Percentiles rank a stretch among this genome's conserved stretches.
Evolutionary conservation across 2,113 vertebrate genomes (phyloP).

Genomic region (Microcebus tavaratra): DNA sequence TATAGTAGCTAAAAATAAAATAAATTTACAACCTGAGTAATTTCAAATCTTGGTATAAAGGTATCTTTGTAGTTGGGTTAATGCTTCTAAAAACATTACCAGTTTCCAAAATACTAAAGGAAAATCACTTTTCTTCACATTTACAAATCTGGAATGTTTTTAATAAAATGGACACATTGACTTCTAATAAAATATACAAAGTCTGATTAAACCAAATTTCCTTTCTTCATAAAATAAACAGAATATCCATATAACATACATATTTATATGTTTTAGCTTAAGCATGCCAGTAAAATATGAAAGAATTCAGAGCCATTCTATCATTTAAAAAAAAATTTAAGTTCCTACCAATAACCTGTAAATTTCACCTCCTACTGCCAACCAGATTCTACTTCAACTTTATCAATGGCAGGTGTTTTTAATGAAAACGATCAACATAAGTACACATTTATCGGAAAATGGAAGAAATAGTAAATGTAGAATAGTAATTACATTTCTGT

Average conservation of each 20-base stretch:
- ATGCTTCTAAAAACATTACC: background rate
- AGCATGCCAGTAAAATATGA: background rate
- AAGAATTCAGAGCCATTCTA: constrained; percentile 36
- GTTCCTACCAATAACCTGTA: constrained; percentile 25
- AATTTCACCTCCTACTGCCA: background rate
- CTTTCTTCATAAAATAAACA: constrained; percentile 51
- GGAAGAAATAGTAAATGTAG: background rate
- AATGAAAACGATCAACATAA: background rate
- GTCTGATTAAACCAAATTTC: background rate
- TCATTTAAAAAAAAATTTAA: constrained; percentile 4
- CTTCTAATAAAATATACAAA: constrained; percentile 57
- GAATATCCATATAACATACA: background rate
- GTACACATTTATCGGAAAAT: background rate
- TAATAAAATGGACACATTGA: background rate
- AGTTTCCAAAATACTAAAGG: constrained; percentile 54
- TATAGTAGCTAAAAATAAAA: background rate
- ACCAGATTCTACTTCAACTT: background rate
- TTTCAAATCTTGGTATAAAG: constrained; percentile 37
- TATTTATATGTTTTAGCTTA: constrained; percentile 7
- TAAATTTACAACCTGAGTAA: background rate
- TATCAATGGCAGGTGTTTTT: background rate
- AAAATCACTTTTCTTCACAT: constrained; percentile 46
- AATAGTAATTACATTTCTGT: background rate
- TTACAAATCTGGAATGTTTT: constrained; percentile 33
- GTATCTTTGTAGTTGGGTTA: background rate